A percentile compares a stretch with the other conserved stretches of the same genome.
Conservation (phyloP, 2,888 invertebrate species). For the Trichopria drosophilae region DNA sequence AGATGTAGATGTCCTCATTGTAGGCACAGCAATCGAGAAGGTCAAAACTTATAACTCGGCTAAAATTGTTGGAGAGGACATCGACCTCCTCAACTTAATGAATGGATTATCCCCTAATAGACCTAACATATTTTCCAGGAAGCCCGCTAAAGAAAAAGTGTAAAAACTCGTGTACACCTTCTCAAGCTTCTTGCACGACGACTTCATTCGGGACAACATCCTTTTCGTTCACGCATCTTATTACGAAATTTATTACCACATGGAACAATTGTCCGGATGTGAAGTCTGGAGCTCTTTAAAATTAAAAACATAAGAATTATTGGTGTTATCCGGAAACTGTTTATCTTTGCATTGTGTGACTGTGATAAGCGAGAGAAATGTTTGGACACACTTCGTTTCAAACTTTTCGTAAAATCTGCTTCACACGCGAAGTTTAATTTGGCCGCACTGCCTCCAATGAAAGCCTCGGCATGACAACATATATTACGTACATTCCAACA, state of each 20-base stretch:
- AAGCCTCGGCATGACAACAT: constrained; percentile 5
- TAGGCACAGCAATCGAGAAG: constrained; percentile 35
- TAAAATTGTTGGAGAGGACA: constrained; percentile 8
- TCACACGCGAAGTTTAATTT: neutral
- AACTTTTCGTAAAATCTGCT: neutral
- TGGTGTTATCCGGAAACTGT: neutral
- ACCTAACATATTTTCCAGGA: neutral
- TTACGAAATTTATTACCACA: constrained; percentile 2
- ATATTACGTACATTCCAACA: constrained; percentile 3
- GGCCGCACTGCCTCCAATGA: neutral
- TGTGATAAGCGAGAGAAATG: neutral
- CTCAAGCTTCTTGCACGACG: neutral
- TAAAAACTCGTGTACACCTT: neutral
- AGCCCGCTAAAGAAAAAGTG: neutral
- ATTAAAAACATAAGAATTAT: neutral
- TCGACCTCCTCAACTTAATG: neutral
- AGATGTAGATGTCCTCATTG: constrained; percentile 53
- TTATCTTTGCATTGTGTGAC: constrained; percentile 1
- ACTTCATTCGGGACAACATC: neutral
- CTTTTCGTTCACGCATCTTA: constrained; percentile 4
- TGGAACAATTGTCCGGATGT: neutral
- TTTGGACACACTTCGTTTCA: neutral
- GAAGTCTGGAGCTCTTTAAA: neutral
- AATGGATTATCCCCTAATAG: neutral
- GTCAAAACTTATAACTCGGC: neutral